Conservation (phyloP, 2,797 vertebrate species). For the Oophaga sylvatica region DNA sequence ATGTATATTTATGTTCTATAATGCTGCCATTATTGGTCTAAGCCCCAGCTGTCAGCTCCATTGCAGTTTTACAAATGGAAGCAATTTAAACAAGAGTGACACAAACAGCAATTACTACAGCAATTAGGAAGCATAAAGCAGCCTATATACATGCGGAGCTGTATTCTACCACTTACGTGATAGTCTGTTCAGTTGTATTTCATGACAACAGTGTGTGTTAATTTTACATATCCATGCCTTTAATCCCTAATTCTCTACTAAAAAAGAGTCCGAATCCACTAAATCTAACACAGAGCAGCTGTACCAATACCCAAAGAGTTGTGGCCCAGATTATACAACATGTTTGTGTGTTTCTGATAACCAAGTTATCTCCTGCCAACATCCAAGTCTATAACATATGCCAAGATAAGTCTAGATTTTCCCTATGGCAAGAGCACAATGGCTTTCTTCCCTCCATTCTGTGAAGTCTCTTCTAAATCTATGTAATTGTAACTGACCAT, state of each 20-base stretch:
- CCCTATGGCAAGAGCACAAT: constrained; percentile 25
- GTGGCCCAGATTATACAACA: constrained; percentile 32
- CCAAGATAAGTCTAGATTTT: constrained; percentile 50
- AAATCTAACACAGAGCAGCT: constrained; percentile 45
- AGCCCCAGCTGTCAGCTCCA: constrained; percentile 41
- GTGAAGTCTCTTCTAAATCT: constrained; percentile 8
- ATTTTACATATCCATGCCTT: constrained; percentile 48
- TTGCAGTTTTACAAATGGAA: constrained; percentile 46
- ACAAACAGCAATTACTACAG: constrained; percentile 49
- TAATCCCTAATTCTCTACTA: constrained; percentile 39
- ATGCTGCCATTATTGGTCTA: constrained; percentile 40
- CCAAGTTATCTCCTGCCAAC: constrained; percentile 50
- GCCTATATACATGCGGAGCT: constrained; percentile 46
- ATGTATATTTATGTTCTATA: constrained; percentile 36
- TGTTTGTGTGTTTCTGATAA: constrained; percentile 46
- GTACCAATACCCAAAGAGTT: constrained; percentile 36
- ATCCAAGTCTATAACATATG: constrained; percentile 51
- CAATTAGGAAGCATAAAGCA: constrained; percentile 42
- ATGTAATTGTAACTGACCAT: not conserved
- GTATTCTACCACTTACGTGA: constrained; percentile 14
- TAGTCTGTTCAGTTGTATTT: constrained; percentile 17
- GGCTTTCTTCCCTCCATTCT: not conserved
- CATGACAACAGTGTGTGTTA: constrained; percentile 20
- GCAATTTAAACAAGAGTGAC: constrained; percentile 50
- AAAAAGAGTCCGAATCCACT: constrained; percentile 31